These are phyloP conservation scores for Accipiter cooperii DNA, from an alignment of 2,113 vertebrate genomes.

Conservation along the genomic window DNA sequence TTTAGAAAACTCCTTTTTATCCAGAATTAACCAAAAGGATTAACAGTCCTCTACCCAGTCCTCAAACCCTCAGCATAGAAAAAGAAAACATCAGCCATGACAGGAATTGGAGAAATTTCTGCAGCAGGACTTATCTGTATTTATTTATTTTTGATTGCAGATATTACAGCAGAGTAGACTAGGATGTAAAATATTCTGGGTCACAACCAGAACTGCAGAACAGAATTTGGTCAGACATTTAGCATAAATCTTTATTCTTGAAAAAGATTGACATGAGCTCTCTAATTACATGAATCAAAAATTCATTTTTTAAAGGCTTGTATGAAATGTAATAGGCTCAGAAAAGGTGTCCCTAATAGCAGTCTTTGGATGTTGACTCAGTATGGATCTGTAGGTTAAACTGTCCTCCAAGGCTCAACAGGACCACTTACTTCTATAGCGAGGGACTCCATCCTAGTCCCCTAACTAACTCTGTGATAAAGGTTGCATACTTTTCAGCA, in stretches of 20 bases:
- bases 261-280: not conserved
- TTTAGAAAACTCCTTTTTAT: conserved; percentile 14
- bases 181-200: not conserved
- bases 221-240: not conserved
- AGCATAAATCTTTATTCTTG: not conserved
- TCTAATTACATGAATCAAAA: not conserved
- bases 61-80: not conserved
- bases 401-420: not conserved
- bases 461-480: not conserved
- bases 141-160: not conserved
- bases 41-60: not conserved
- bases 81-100: not conserved
- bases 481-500: not conserved
- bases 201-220: not conserved
- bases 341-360: not conserved
- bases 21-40: not conserved
- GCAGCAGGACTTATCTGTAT: not conserved
- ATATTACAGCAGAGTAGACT: not conserved
- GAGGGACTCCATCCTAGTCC: not conserved
- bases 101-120: not conserved
- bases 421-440: not conserved
- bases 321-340: not conserved
- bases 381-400: not conserved
- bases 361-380: not conserved
- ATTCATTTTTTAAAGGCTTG: not conserved